Evolutionary conservation across 2,797 vertebrate genomes (phyloP).

Genomic region (Sardinella longiceps): DNA sequence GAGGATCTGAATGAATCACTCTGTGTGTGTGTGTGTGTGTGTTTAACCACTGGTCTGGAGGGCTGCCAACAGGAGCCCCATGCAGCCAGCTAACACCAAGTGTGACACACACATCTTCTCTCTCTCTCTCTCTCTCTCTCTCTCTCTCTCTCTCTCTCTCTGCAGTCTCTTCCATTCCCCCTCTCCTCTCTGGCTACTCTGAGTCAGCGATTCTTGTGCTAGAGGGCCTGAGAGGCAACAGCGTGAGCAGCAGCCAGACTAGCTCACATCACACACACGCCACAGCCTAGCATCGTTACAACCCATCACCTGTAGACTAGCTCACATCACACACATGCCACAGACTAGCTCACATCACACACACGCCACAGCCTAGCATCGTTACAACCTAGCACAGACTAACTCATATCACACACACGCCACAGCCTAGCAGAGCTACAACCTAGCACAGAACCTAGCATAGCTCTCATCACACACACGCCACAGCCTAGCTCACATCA

Average conservation of each 20-base stretch:
- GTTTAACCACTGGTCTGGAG: conserved; percentile 66
- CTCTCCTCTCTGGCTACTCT: background rate
- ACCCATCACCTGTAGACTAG: no score
- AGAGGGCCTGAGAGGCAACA: background rate
- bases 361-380: no score
- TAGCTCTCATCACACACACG: no score
- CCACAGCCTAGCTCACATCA: no score
- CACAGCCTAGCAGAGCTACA: no score
- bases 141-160: background rate
- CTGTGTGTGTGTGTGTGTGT: background rate
- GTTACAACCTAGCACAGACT: no score
- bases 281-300: no score
- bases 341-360: no score
- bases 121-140: background rate
- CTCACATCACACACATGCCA: no score
- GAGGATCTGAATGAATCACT: no score
- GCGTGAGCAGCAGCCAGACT: background rate
- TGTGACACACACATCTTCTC: background rate
- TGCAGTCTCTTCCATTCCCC: background rate
- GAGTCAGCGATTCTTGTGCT: background rate
- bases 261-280: background rate
- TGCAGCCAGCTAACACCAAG: background rate
- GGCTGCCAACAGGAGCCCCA: conserved; percentile 60
- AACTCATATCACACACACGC: no score
- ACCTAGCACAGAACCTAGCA: no score